A percentile compares a stretch with the other conserved stretches of the same genome.
These are phyloP conservation scores for Parapristionchus giblindavisi DNA, from an alignment of 2,888 invertebrate genomes.

Conservation along the genomic window DNA sequence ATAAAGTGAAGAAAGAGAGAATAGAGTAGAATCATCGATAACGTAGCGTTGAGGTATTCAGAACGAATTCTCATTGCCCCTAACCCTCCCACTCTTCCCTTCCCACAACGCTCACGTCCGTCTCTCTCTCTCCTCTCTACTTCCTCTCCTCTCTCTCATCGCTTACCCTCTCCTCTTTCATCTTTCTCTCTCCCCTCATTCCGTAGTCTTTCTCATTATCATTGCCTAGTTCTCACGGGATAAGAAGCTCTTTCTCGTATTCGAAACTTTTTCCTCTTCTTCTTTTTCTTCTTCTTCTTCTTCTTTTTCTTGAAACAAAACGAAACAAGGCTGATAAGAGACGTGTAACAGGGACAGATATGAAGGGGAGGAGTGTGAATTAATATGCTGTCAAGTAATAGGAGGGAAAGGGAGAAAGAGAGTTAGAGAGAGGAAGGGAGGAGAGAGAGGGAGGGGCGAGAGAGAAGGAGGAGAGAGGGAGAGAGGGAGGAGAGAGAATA, in stretches of 20 bases:
- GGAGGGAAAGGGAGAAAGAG: too few species aligned
- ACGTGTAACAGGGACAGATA: too few species aligned
- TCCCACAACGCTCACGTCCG: not conserved
- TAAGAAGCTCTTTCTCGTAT: not conserved
- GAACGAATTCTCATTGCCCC: not conserved
- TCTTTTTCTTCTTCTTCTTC: constrained; percentile 10
- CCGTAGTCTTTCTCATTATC: constrained; percentile 15
- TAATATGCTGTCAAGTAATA: too few species aligned
- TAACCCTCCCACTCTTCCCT: constrained; percentile 11
- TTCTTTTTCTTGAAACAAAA: too few species aligned
- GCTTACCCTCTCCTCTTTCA: not conserved
- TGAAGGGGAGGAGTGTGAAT: too few species aligned
- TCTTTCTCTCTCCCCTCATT: not conserved
- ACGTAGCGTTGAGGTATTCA: constrained; percentile 12
- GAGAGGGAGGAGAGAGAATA: too few species aligned
- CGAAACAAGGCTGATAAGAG: too few species aligned
- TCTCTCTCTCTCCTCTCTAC: not conserved
- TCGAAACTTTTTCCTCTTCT: not conserved
- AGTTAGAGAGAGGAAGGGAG: too few species aligned
- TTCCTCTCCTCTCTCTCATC: not conserved
- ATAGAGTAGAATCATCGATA: not conserved
- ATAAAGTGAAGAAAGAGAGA: constrained; percentile 16
- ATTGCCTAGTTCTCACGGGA: not conserved
- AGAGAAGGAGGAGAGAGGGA: too few species aligned
- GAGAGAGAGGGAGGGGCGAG: too few species aligned